phyloP scores from a whole-genome alignment of 2,113 vertebrate species.

The Shinisaurus crocodilurus region DNA sequence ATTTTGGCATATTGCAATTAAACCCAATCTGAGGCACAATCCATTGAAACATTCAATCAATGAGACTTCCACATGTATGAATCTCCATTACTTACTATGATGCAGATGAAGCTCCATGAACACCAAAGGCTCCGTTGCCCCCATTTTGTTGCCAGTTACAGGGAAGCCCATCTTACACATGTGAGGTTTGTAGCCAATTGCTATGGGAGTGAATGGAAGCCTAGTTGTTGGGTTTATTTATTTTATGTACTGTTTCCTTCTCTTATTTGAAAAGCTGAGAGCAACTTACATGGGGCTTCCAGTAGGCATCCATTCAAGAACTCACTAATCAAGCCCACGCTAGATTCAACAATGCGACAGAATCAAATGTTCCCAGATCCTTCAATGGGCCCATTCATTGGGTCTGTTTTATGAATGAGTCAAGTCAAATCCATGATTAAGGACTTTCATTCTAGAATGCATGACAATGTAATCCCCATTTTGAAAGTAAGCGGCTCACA shows the following conservation, averaged over 20 bases:
- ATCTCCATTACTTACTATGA: neutral
- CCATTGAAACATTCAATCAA: neutral
- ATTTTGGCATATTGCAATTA: neutral
- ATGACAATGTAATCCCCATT: neutral
- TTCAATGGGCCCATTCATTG: neutral
- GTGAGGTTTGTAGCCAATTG: neutral
- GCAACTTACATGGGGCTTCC: neutral
- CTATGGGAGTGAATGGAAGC: neutral
- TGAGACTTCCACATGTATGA: neutral
- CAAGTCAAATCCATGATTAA: neutral
- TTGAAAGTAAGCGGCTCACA: neutral
- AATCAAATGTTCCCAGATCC: neutral
- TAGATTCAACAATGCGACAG: neutral
- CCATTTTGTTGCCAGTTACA: neutral
- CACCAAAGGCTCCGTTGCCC: neutral
- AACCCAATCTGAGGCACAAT: neutral
- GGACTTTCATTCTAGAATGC: neutral
- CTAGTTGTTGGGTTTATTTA: neutral
- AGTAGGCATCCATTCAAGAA: neutral
- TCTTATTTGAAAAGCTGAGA: neutral
- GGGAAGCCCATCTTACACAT: neutral
- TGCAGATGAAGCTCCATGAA: neutral
- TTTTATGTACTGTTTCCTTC: neutral
- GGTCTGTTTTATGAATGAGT: neutral
- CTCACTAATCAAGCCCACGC: neutral